Conservation (phyloP, 1,140 invertebrate species). For the Holcopasites calliopsidis region DNA sequence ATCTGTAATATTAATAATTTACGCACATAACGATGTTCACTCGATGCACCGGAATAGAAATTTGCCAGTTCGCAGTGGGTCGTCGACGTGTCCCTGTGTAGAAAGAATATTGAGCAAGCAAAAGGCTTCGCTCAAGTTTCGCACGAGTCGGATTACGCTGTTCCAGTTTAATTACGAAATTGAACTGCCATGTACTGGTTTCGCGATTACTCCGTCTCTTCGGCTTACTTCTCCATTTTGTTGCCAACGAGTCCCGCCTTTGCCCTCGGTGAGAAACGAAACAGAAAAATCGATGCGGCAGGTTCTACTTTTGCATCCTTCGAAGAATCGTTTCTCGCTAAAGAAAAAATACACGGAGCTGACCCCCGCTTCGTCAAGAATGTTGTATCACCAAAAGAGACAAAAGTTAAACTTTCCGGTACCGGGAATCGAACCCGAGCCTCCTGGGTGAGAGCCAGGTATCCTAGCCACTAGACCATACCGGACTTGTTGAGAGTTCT, state of each 20-base stretch:
- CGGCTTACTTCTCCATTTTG: neutral
- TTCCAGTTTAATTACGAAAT: slow-evolving; percentile 53
- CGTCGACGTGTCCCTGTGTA: neutral
- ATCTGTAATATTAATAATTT: too few relatives aligned
- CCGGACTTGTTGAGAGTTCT: slow-evolving; percentile 36
- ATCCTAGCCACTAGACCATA: slow-evolving; percentile 76
- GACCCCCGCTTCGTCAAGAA: too few relatives aligned
- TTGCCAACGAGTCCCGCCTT: too few relatives aligned
- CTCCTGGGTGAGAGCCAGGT: slow-evolving; percentile 73
- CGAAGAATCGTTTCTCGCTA: too few relatives aligned
- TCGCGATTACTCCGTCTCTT: slow-evolving; percentile 6
- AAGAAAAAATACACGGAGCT: too few relatives aligned
- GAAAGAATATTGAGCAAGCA: slow-evolving; percentile 33
- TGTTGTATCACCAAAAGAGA: too few relatives aligned
- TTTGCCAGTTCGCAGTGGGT: neutral
- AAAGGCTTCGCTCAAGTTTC: slow-evolving; percentile 38
- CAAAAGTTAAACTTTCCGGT: slow-evolving; percentile 57
- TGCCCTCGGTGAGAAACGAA: too few relatives aligned
- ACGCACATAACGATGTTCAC: too few relatives aligned
- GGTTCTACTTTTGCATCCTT: too few relatives aligned
- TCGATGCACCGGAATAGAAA: neutral
- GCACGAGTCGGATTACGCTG: slow-evolving; percentile 44
- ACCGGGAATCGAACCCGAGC: slow-evolving; percentile 71
- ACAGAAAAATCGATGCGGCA: too few relatives aligned
- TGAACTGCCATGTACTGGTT: slow-evolving; percentile 15